phyloP scores from a whole-genome alignment of 2,797 vertebrate species.

The Melanogrammus aeglefinus region DNA sequence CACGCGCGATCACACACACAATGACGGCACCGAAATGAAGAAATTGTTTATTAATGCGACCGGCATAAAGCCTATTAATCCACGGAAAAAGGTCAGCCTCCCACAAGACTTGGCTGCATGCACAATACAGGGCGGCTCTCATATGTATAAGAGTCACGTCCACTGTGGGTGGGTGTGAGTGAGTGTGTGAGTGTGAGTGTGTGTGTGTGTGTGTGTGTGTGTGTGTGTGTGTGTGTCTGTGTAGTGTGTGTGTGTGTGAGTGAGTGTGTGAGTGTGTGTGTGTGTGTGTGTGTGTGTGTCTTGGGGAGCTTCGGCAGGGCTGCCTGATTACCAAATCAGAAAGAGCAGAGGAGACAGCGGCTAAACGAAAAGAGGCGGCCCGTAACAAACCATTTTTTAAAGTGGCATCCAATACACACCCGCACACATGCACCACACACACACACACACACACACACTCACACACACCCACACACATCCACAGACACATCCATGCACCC shows the following conservation, averaged over 20 bases:
- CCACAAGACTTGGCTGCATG: constrained; percentile 58
- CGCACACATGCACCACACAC: neutral
- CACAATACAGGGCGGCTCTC: constrained; percentile 53
- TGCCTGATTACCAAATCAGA: constrained; percentile 58
- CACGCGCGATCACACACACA: neutral
- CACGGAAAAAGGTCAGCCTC: constrained; percentile 71
- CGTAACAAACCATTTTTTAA: constrained; percentile 44
- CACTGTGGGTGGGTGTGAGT: constrained; percentile 21
- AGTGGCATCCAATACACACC: neutral
- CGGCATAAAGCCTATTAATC: constrained; percentile 73
- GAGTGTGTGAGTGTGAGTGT: neutral
- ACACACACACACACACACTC: no score
- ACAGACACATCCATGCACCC: no score
- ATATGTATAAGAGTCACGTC: constrained; percentile 66
- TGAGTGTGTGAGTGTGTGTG: constrained; percentile 2
- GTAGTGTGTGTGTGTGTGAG: constrained; percentile 16
- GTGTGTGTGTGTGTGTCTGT: neutral
- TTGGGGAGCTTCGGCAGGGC: constrained; percentile 43
- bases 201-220: neutral
- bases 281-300: neutral
- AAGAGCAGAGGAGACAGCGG: constrained; percentile 42
- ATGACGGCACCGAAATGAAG: constrained; percentile 54
- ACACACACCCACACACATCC: no score
- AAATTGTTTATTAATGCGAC: constrained; percentile 76
- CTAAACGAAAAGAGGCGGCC: constrained; percentile 26